Conservation (phyloP, 2,113 vertebrate genomes). For the Vicugna pacos region DNA sequence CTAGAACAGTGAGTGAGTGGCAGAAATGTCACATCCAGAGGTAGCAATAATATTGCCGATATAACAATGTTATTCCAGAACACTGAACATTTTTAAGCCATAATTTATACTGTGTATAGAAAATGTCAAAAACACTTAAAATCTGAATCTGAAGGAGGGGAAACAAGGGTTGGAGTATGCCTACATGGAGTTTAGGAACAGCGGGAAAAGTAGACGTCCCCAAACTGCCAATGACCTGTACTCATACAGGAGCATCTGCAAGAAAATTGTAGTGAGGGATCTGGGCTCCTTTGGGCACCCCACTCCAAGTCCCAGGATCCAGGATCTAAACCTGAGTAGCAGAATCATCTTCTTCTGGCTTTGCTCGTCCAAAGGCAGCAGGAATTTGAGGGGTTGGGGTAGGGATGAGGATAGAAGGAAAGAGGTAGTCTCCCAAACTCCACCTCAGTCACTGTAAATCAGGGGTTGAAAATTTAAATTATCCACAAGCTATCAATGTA, state of each 20-base stretch:
- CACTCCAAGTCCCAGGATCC: neutral
- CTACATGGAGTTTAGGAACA: neutral
- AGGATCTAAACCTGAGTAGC: neutral
- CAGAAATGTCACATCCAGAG: slow-evolving; percentile 17
- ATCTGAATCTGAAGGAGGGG: neutral
- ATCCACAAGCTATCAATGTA: neutral
- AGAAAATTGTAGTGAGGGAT: neutral
- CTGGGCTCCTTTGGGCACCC: neutral
- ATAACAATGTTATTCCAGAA: neutral
- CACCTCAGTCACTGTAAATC: neutral
- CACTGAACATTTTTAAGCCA: neutral
- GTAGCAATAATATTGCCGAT: neutral
- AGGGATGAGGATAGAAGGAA: neutral
- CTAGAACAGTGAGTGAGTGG: neutral
- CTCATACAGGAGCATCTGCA: neutral
- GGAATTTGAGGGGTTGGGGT: neutral
- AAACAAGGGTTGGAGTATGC: neutral
- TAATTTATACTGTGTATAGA: neutral
- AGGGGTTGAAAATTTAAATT: neutral
- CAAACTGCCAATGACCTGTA: neutral
- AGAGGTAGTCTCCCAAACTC: neutral
- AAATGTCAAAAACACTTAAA: neutral
- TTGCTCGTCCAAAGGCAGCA: neutral
- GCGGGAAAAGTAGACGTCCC: neutral
- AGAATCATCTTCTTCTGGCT: neutral